Base-by-base conservation (phyloP, 2,888 invertebrate genomes). In the Pammene aurita region DNA sequence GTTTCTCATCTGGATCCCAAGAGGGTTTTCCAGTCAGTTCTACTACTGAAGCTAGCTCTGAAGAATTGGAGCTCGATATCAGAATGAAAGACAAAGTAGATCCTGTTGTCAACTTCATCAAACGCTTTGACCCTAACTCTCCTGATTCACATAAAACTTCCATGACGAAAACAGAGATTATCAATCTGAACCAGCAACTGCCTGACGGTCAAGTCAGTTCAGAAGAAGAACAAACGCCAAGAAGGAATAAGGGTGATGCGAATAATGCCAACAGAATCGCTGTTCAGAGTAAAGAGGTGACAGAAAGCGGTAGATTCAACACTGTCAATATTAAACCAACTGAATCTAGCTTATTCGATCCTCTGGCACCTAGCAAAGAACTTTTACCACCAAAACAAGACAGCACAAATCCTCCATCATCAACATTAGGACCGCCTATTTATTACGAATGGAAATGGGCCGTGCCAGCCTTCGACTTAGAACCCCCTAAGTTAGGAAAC, bases 401-500 rank as follows among this genome's bases (percentile, higher is more conserved):
- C 14, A 88, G 87, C 68, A 81, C 93, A 0, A 74, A 80, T 0
- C 72, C 82, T 7, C 82, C 83, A 0, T 84, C 91, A 5, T 93
- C 94, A 0, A 94, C 94, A 0, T 93, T 93, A 77, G 94, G 94
- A 1, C 94, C 94, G 0, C 94, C 94, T 0, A 93, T 94, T 62
- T 94, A 94, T 76, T 94, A 94, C 74, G 94, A 94, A 80, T 94
- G 94, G 94, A 94, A 94, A 81, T 94, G 94, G 94, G 94, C 94
- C 6, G 93, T 94, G 0, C 94, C 94, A 0, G 93, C 94, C 0
- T 92, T 94, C 66, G 94, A 93, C 13, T 80, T 94, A 1, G 90
- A 93, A 71, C 94, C 93, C 7, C 94, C 94, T 0, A 94, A 93
- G 72, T 70, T 76, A 41, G 83, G 84, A 5, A 93, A 94, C 72